These are phyloP conservation scores for Poecilia latipinna DNA, from an alignment of 2,113 vertebrate species.

Conservation along the genomic window DNA sequence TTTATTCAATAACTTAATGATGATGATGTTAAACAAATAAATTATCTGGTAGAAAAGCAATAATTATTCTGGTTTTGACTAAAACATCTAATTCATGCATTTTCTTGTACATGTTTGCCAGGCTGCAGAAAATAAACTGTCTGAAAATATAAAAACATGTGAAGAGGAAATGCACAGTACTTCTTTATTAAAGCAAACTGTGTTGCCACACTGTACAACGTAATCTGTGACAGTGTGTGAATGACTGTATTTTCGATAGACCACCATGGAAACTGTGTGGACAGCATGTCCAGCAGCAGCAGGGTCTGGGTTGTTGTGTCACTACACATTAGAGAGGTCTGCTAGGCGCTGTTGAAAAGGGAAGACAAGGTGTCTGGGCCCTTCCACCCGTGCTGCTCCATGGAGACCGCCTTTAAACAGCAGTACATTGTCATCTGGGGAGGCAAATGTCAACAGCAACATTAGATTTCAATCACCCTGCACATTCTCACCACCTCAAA, in stretches of 20 bases:
- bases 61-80: no score
- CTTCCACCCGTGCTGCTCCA: slow-evolving; percentile 49
- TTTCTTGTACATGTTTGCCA: not conserved
- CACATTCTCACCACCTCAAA: slow-evolving; percentile 50
- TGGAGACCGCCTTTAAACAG: slow-evolving; percentile 63
- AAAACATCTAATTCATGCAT: not conserved
- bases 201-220: slow-evolving; percentile 22
- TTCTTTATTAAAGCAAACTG: slow-evolving; percentile 4
- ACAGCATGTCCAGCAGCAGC: slow-evolving; percentile 47
- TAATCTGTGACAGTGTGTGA: slow-evolving; percentile 44
- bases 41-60: no score
- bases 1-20: not conserved
- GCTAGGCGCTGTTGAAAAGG: slow-evolving; percentile 39
- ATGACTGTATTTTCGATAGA: slow-evolving; percentile 42
- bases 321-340: slow-evolving; percentile 59
- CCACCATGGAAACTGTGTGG: slow-evolving; percentile 37
- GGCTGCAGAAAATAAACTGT: not conserved
- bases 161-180: not conserved
- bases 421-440: slow-evolving; percentile 64
- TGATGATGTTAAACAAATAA: not conserved
- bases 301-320: slow-evolving; percentile 52
- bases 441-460: slow-evolving; percentile 73
- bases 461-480: slow-evolving; percentile 69
- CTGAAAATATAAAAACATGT: not conserved
- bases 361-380: slow-evolving; percentile 70